Evolutionary conservation across 2,797 vertebrate species (phyloP).

Genomic region (Lagothrix lagotricha): DNA sequence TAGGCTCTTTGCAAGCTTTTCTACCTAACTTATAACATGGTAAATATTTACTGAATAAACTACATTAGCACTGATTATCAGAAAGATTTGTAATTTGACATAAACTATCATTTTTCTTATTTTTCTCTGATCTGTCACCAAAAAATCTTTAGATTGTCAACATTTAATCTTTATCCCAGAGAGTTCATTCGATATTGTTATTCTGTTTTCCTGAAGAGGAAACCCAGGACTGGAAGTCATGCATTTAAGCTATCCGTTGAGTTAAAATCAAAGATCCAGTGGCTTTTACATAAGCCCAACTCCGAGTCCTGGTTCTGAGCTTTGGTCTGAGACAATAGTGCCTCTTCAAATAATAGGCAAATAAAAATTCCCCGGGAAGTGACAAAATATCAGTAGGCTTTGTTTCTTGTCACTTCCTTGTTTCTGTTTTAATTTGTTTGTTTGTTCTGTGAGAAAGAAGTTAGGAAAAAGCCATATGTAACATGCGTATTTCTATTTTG

Average conservation of each 20-base stretch:
- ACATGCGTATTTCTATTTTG: not conserved
- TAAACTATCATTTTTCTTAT: not conserved
- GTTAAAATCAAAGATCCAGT: conserved; percentile 15
- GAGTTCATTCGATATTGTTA: conserved; percentile 23
- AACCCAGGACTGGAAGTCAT: not conserved
- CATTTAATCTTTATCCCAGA: not conserved
- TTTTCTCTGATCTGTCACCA: conserved; percentile 10
- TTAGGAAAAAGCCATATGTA: conserved; percentile 21
- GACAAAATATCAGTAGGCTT: conserved; percentile 30
- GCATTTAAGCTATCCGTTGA: not conserved
- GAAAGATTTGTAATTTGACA: not conserved
- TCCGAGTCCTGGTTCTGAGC: not conserved
- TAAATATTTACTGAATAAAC: not conserved
- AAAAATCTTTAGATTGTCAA: not conserved
- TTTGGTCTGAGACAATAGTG: not conserved
- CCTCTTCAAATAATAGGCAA: conserved; percentile 48
- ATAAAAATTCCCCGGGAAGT: conserved; percentile 49
- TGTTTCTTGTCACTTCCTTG: conserved; percentile 43
- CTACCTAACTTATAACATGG: not conserved
- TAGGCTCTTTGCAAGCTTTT: not conserved
- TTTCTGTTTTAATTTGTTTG: conserved; percentile 61
- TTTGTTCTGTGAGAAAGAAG: conserved; percentile 25
- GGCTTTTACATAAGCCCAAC: not conserved
- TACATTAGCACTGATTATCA: not conserved
- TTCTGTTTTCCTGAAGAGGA: not conserved